Percentiles rank a stretch among this genome's conserved stretches.
Evolutionary conservation across 2,113 vertebrate genomes (phyloP).

Genomic region (Empidonax alnorum): DNA sequence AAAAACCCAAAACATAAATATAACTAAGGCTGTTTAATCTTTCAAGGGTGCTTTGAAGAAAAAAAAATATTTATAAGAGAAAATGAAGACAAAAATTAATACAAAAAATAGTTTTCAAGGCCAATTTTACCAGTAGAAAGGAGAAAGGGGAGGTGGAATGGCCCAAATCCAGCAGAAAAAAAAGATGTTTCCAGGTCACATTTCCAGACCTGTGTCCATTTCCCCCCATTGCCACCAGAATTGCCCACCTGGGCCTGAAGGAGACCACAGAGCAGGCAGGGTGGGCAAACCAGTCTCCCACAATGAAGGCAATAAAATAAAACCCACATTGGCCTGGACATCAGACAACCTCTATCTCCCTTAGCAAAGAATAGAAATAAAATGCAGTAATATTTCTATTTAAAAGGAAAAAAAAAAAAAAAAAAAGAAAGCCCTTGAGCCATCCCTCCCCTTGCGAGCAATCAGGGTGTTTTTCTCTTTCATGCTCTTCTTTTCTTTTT

Average conservation of each 20-base stretch:
- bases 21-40: neutral
- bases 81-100: accelerated
- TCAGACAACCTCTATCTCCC: neutral
- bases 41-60: neutral
- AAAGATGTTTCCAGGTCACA: neutral
- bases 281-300: neutral
- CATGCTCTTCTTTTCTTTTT: neutral
- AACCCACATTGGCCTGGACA: neutral
- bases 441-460: neutral
- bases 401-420: neutral
- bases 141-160: neutral
- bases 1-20: neutral
- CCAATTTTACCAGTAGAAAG: neutral
- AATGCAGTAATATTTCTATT: neutral
- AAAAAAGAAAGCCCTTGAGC: neutral
- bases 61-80: neutral
- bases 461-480: neutral
- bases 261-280: neutral
- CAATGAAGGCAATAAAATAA: neutral
- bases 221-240: neutral
- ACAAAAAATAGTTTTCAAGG: neutral
- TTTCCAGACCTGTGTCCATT: neutral
- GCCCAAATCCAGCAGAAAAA: neutral
- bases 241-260: neutral
- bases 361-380: neutral